Percentiles rank a stretch among this genome's conserved stretches.
Evolutionary conservation across 2,113 vertebrate species (phyloP).

Genomic region (Castor canadensis): DNA sequence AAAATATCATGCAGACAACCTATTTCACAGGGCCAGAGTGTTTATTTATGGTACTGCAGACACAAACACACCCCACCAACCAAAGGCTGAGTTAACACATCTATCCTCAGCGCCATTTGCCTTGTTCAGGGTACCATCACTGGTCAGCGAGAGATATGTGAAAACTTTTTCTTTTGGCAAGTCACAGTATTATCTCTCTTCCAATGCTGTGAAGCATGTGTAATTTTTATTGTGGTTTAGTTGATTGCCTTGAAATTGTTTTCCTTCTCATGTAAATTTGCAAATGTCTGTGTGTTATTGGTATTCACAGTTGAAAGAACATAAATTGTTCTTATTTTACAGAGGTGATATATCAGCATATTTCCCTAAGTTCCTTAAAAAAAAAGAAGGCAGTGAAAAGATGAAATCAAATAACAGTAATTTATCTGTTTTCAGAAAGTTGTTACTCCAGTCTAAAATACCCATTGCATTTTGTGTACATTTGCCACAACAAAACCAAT

Average conservation of each 20-base stretch:
- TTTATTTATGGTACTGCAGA: neutral
- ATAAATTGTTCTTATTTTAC: slow-evolving; percentile 67
- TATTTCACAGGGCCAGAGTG: neutral
- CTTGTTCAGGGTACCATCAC: neutral
- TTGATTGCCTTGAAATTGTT: slow-evolving; percentile 76
- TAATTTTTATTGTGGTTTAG: slow-evolving; percentile 69
- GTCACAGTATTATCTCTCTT: slow-evolving; percentile 39
- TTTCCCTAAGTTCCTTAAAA: slow-evolving; percentile 47
- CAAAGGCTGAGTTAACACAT: neutral
- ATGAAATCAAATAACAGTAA: slow-evolving; percentile 52
- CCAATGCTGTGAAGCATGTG: slow-evolving; percentile 33
- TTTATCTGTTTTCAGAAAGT: slow-evolving; percentile 29
- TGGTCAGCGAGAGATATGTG: neutral
- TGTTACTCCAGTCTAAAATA: neutral
- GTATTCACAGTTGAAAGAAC: slow-evolving; percentile 70
- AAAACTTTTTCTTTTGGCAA: slow-evolving; percentile 39
- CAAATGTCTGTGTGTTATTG: slow-evolving; percentile 65
- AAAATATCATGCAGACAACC: neutral
- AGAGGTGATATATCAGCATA: slow-evolving; percentile 57
- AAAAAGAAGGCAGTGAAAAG: slow-evolving; percentile 6
- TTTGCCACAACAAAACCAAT: neutral
- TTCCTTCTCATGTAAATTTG: slow-evolving; percentile 69
- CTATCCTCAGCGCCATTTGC: neutral
- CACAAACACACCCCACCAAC: neutral
- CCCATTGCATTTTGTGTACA: neutral